phyloP scores from a whole-genome alignment of 2,797 vertebrate species.

The Phalloptychus januarius region DNA sequence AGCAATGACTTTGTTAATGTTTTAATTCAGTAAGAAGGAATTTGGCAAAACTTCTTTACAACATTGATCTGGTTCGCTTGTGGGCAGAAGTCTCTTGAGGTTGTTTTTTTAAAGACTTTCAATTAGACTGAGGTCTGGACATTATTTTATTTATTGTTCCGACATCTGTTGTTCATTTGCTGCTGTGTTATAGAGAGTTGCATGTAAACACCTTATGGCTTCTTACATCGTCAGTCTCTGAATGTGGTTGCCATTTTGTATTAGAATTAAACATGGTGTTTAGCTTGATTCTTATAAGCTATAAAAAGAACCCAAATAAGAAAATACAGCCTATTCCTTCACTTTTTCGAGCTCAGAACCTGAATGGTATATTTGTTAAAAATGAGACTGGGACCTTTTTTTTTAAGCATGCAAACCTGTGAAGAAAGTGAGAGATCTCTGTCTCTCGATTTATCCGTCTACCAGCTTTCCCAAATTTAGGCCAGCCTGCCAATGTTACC shows the following conservation, averaged over 20 bases:
- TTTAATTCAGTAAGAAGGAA: background rate
- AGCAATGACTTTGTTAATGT: background rate
- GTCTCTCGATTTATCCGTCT: conserved; percentile 65
- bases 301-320: conserved; percentile 26
- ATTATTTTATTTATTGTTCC: background rate
- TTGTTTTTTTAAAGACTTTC: background rate
- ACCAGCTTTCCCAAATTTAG: conserved; percentile 72
- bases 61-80: background rate
- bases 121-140: background rate
- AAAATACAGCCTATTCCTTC: conserved; percentile 36
- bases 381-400: conserved; percentile 43
- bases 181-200: background rate
- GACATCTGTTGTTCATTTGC: background rate
- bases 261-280: background rate
- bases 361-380: conserved; percentile 43
- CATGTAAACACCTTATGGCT: background rate
- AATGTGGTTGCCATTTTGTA: background rate
- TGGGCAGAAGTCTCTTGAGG: background rate
- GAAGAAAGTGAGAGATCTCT: conserved; percentile 53
- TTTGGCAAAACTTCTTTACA: background rate
- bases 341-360: conserved; percentile 21
- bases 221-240: background rate
- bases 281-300: conserved; percentile 29
- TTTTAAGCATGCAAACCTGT: conserved; percentile 41
- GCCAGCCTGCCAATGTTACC: conserved; percentile 71